Base-by-base conservation (phyloP, 2,888 invertebrate genomes). In the Spialia ferax region DNA sequence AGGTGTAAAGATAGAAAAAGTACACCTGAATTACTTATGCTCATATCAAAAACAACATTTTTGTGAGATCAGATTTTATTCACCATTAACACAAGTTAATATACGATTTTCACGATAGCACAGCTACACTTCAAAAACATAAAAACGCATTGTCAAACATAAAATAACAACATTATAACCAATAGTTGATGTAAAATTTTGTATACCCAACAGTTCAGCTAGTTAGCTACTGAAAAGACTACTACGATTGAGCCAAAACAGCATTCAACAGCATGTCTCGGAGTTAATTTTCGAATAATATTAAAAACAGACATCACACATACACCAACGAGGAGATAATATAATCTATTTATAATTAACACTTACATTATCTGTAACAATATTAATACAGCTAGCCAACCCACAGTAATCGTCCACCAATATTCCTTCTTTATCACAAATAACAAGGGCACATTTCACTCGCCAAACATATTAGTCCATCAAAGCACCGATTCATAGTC, bases 301-400 rank as follows among this genome's bases (percentile, higher is more conserved):
- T 91, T 91, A 93, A 91, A 91, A 93, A 92, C 88, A 88, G 83
- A 78, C 81, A 82, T 81, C 76, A 75, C 74, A 75, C 76, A 81
- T 20, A 48, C 45, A 48, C 45, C 20, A 48, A 87, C 84, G 76
- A 85, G 79, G 78, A 81, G 82, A 86, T 82, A 86, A 87, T 88
- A 84, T 78, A 84, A 78, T 82, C 77, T 84, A 86, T 86, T 85
- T 88, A 88, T 86, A 84, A 85, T 86, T 88, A 91, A 92, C 91
- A 91, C 88, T 90, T 91, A 91, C 68, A 77, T n/a, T 70, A 71
- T 73, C 74, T 77, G 86, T 83, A 86, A 87, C 87, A 88, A 86
- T 85, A 84, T 29, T 57, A 85, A 85, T 85, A 85, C 77, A 82
- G 80, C 78, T 86, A 88, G 80, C 80, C 85, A 82, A 83, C 83